These are phyloP conservation scores for Aplysia californica DNA, from an alignment of 1,140 invertebrate species.

Conservation along the genomic window DNA sequence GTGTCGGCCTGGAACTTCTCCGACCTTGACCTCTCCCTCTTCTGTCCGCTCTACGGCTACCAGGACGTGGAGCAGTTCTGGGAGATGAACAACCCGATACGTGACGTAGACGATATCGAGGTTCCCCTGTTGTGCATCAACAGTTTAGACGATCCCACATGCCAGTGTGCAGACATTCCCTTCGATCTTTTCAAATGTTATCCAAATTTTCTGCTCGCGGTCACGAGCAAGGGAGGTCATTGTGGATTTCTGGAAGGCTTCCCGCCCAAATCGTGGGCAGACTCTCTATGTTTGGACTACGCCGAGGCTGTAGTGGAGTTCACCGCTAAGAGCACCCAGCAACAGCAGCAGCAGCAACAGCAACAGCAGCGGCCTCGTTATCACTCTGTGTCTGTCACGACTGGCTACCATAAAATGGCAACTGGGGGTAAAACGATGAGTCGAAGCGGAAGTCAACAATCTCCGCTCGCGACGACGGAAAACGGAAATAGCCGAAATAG, in stretches of 20 bases:
- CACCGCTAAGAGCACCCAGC: conserved; percentile 17
- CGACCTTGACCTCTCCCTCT: conserved; percentile 45
- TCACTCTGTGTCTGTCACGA: neutral
- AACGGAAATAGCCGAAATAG: neutral
- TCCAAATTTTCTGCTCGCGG: conserved; percentile 50
- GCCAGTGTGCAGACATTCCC: conserved; percentile 36
- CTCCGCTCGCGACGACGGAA: neutral
- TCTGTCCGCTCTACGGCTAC: conserved; percentile 45
- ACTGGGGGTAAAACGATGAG: neutral
- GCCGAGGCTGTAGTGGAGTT: conserved; percentile 48
- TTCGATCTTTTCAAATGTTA: conserved; percentile 53
- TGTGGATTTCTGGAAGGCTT: conserved; percentile 52
- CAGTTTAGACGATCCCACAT: conserved; percentile 58
- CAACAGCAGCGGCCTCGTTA: neutral
- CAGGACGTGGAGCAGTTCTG: conserved; percentile 52
- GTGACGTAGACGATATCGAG: conserved; percentile 62
- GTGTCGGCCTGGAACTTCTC: conserved; percentile 41
- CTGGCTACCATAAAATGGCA: neutral
- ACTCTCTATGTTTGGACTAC: conserved; percentile 45
- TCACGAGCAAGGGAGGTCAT: conserved; percentile 53
- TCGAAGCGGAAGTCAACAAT: neutral
- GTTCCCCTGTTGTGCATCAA: conserved; percentile 60
- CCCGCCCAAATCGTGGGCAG: conserved; percentile 42
- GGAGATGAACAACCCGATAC: conserved; percentile 57
- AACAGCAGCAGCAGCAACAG: neutral